phyloP scores from a whole-genome alignment of 2,113 vertebrate genomes.

The Corythoichthys intestinalis region DNA sequence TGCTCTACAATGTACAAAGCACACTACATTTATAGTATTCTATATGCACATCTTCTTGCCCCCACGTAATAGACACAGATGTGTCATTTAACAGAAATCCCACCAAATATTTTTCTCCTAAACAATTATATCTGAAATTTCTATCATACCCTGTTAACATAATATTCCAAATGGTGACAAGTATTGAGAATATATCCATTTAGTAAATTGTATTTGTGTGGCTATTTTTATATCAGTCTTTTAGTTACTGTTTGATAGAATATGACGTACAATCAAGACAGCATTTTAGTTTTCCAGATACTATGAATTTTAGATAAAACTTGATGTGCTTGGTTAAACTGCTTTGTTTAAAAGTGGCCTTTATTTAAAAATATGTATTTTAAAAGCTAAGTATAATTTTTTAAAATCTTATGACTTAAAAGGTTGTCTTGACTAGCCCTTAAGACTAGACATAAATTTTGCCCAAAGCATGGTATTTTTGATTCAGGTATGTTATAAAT shows the following conservation, averaged over 20 bases:
- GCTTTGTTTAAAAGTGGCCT: slow-evolving; percentile 72
- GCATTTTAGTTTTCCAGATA: slow-evolving; percentile 24
- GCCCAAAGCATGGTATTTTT: slow-evolving; percentile 68
- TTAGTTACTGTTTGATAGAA: slow-evolving; percentile 44
- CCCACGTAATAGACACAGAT: slow-evolving; percentile 26
- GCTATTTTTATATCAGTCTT: slow-evolving; percentile 29
- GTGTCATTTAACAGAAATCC: slow-evolving; percentile 35
- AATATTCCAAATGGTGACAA: slow-evolving; percentile 43
- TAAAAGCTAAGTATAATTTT: slow-evolving; percentile 65
- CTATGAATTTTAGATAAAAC: slow-evolving; percentile 35
- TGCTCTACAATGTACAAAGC: slow-evolving; percentile 52
- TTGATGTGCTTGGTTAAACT: slow-evolving; percentile 56
- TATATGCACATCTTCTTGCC: slow-evolving; percentile 33
- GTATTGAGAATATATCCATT: slow-evolving; percentile 43
- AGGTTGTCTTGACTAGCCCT: slow-evolving; percentile 53
- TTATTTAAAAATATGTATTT: slow-evolving; percentile 60
- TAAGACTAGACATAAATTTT: slow-evolving; percentile 67
- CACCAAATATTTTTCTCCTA: slow-evolving; percentile 33
- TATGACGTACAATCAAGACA: slow-evolving; percentile 47
- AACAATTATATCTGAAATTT: slow-evolving; percentile 32
- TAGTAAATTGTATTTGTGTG: slow-evolving; percentile 42
- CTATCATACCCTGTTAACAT: slow-evolving; percentile 42
- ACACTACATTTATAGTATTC: slow-evolving; percentile 49
- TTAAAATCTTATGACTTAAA: slow-evolving; percentile 54
- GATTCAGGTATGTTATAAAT: slow-evolving; percentile 69